Evolutionary conservation across 1,140 invertebrate genomes (phyloP), one percentile per base, ranked within the genome.

Genomic region (Oryctes rhinoceros): DNA sequence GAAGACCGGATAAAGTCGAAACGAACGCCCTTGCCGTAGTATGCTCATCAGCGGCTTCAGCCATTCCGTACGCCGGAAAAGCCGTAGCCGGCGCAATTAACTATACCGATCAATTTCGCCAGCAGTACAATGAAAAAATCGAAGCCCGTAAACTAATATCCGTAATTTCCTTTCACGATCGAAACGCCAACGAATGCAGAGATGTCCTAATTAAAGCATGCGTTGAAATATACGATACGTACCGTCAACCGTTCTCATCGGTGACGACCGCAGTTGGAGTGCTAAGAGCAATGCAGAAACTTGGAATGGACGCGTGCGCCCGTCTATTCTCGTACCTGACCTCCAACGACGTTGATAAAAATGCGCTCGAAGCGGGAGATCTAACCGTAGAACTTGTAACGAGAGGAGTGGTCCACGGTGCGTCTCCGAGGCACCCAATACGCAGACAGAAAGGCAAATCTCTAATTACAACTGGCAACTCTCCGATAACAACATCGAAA

Each of bases 211-310:
- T 48, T 37, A 13, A n/a, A 44, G 75, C 75, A 9, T 20, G n/a
- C 0, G 6, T 76, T 15, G 39, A 76, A 47, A 24, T 76, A 44
- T 76, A 44, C 7, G 18, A 24, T n/a, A 10, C 2, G 13, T 76
- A 18, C 37, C 18, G 15, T 47, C 37, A 76, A 37, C 75, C 6
- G 47, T 76, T 76, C n/a, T 47, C 75, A 9, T 24, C 37, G 18
- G 37, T 76, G 4, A 76, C 37, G 4, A 24, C 39, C 10, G 39
- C 20, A 49, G 4, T 1, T 15, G 75, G 75, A 1, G 37, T 1
- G 9, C 37, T 49, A 37, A 44, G 75, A 15, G 75, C 75, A 13
- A 76, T 76, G 75, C 75, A 76, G 15, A 76, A 76, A 76, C n/a
- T 76, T 15, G 75, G 39, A 7, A 20, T 47, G 3, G 75, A 76